Evolutionary conservation across 1,140 invertebrate species (phyloP).

Genomic region (Drosophila melanica): DNA sequence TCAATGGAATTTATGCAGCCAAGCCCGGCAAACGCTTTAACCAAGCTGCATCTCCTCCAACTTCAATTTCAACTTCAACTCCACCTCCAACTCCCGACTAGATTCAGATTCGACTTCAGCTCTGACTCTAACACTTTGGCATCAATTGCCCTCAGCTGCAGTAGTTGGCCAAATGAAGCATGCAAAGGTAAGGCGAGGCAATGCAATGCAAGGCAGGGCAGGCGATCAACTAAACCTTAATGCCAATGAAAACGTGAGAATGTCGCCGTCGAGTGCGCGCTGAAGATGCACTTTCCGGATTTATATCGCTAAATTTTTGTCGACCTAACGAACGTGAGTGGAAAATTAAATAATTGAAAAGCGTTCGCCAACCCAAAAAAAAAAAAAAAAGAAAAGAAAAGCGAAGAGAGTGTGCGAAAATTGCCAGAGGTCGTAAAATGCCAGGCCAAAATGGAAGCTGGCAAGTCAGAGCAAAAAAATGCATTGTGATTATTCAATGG

Average conservation of each 20-base stretch:
- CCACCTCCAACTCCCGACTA: slow-evolving; percentile 3
- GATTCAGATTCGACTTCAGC: slow-evolving; percentile 19
- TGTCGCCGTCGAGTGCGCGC: slow-evolving; percentile 56
- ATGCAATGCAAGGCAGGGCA: not conserved
- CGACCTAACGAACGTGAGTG: slow-evolving; percentile 75
- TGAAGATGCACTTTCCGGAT: slow-evolving; percentile 78
- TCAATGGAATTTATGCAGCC: slow-evolving; percentile 79
- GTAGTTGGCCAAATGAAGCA: slow-evolving; percentile 67
- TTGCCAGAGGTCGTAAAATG: slow-evolving; percentile 54
- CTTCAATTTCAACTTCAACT: slow-evolving; percentile 11
- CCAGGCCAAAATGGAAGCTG: slow-evolving; percentile 39
- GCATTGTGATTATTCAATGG: slow-evolving; percentile 81
- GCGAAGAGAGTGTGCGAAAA: slow-evolving; percentile 61
- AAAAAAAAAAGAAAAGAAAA: too few relatives aligned
- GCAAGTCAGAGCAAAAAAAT: slow-evolving; percentile 40
- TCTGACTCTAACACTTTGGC: slow-evolving; percentile 44
- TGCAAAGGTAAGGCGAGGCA: slow-evolving; percentile 23
- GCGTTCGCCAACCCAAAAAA: slow-evolving; percentile 42
- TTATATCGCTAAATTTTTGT: slow-evolving; percentile 75
- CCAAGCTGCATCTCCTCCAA: slow-evolving; percentile 14
- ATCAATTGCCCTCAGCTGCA: slow-evolving; percentile 61
- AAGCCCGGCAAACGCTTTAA: slow-evolving; percentile 47
- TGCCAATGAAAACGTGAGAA: slow-evolving; percentile 81
- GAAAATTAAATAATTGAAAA: slow-evolving; percentile 82
- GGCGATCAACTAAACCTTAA: slow-evolving; percentile 74